Evolutionary conservation across 1,140 invertebrate genomes (phyloP).

Genomic region (Pteromalus puparum): DNA sequence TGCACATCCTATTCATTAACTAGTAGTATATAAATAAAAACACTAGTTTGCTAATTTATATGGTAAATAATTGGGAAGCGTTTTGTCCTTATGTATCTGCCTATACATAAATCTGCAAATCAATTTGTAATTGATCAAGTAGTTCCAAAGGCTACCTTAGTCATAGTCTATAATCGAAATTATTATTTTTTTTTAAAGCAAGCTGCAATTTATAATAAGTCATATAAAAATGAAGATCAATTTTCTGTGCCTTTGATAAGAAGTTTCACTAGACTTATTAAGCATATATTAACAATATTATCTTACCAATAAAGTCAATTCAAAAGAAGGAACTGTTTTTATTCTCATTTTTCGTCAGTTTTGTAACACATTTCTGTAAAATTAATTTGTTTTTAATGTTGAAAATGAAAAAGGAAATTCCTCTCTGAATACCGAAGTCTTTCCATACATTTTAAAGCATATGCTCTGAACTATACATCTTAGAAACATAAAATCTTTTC

Average conservation of each 20-base stretch:
- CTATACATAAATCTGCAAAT: neutral
- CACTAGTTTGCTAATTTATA: neutral
- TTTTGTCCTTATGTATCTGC: neutral
- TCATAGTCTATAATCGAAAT: neutral
- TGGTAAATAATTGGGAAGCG: neutral
- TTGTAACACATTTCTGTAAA: neutral
- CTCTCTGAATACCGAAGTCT: too few relatives aligned
- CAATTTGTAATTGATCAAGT: neutral
- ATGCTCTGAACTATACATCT: too few relatives aligned
- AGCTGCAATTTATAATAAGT: neutral
- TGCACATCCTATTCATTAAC: neutral
- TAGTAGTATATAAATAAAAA: neutral
- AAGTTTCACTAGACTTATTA: neutral
- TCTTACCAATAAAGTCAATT: neutral
- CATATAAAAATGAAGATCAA: neutral
- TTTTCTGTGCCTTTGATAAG: constrained; percentile 1
- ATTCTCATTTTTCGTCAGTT: neutral
- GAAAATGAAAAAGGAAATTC: too few relatives aligned
- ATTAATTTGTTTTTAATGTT: neutral
- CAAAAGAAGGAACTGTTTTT: neutral
- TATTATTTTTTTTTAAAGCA: neutral
- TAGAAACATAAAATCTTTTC: too few relatives aligned
- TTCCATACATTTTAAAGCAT: too few relatives aligned
- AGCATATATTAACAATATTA: neutral
- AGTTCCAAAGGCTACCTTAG: neutral